Evolutionary conservation across 2,797 vertebrate species (phyloP), one percentile per base, ranked within the genome.

Genomic region (Glyptemys insculpta): DNA sequence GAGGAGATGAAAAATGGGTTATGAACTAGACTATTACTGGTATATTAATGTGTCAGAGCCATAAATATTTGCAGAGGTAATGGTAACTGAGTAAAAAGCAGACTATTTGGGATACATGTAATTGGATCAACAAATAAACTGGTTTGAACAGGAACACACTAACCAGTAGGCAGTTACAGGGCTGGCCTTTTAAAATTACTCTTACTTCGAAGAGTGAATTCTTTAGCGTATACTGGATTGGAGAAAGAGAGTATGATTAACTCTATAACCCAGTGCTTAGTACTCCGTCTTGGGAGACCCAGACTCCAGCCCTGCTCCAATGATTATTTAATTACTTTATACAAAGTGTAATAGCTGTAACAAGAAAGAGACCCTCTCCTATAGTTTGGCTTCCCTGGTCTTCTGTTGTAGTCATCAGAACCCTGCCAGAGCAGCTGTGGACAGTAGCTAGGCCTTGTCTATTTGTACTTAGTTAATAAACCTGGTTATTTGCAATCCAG

Each of bases 1-100:
- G 87, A 87, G 94, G 82, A 92, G 95, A 91, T 88, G 86, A 97
- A 95, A 96, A 84, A 82, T 12, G 83, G 84, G 8, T 86, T 95
- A 79, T 79, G 88, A 93, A 92, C 84, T 92, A 94, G 89, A 74
- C 50, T 91, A 54, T 88, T 94, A 85, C 50, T 88, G 47, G 65
- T 62, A 59, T 94, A 91, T 94, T 96, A 88, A 88, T 83, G 25
- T 0, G 0, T 44, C 88, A 90, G 78, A 92, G 83, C 72, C 93
- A 79, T 89, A 50, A 65, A 89, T 79, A 21, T 87, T 83, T 93
- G 81, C 52, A 85, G 85, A 50, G 72, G 27, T 94, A 86, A 83
- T 54, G 1, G 47, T 31, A 93, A 72, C 34, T 92, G 2, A 56
- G 41, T 44, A 47, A 29, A 89, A 95, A 81, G 2, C 65, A 92